Conservation (phyloP, 1,140 invertebrate species). For the Drosophila lacertosa region DNA sequence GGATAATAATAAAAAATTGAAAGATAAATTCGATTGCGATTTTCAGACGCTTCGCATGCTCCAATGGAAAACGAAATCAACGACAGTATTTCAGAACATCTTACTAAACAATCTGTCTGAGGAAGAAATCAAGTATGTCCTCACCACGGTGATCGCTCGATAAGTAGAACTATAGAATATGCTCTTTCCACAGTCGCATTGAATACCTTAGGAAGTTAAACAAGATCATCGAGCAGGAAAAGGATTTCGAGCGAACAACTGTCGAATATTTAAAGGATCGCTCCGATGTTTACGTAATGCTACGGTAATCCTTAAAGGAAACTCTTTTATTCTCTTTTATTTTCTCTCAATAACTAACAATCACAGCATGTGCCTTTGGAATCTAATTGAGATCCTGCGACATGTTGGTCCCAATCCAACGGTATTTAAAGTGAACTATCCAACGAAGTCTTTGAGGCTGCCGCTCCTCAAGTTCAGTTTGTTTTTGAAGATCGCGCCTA, state of each 20-base stretch:
- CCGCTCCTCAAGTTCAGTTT: slow-evolving; percentile 76
- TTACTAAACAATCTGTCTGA: slow-evolving; percentile 72
- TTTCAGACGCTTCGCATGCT: slow-evolving; percentile 61
- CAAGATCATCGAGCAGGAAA: slow-evolving; percentile 31
- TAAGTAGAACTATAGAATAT: no score
- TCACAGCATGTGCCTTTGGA: slow-evolving; percentile 39
- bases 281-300: slow-evolving; percentile 56
- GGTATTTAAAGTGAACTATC: slow-evolving; percentile 46
- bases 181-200: slow-evolving; percentile 64
- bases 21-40: slow-evolving; percentile 65
- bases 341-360: neutral
- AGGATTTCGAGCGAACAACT: slow-evolving; percentile 45
- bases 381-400: slow-evolving; percentile 64
- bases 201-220: slow-evolving; percentile 61
- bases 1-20: slow-evolving; percentile 73
- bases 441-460: slow-evolving; percentile 64
- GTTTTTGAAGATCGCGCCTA: slow-evolving; percentile 47
- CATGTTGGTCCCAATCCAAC: slow-evolving; percentile 59
- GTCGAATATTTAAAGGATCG: slow-evolving; percentile 64
- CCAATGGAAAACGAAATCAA: slow-evolving; percentile 66
- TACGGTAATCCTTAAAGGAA: slow-evolving; percentile 40
- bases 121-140: slow-evolving; percentile 68
- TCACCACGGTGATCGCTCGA: slow-evolving; percentile 33
- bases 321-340: neutral
- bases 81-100: slow-evolving; percentile 61